These are phyloP conservation scores for Arctia plantaginis DNA, from an alignment of 2,888 invertebrate species.

Conservation along the genomic window DNA sequence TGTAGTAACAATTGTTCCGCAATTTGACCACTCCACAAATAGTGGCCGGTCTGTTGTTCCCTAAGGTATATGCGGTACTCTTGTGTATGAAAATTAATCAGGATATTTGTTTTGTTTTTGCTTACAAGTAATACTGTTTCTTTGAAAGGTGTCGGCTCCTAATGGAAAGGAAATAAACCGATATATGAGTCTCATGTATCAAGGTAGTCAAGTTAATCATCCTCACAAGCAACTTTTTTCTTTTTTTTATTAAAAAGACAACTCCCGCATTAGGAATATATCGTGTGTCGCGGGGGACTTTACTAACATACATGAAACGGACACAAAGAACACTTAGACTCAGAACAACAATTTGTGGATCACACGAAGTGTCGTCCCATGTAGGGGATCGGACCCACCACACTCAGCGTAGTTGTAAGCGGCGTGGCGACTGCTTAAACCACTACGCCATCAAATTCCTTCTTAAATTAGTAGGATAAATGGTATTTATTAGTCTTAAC, in stretches of 20 bases:
- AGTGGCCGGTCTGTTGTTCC: conserved; percentile 14
- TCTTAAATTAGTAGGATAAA: background rate
- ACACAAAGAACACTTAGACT: too few relatives aligned
- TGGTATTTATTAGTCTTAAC: background rate
- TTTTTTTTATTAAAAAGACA: too few relatives aligned
- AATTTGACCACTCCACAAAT: background rate
- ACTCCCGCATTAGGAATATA: too few relatives aligned
- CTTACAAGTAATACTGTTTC: conserved; percentile 15
- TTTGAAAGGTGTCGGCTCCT: conserved; percentile 10
- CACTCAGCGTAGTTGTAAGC: too few relatives aligned
- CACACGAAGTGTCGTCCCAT: too few relatives aligned
- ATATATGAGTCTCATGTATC: conserved; percentile 1
- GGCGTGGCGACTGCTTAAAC: too few relatives aligned
- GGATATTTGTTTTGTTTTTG: conserved; percentile 29
- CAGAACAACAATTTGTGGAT: too few relatives aligned
- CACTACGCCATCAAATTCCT: too few relatives aligned
- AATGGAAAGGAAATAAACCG: conserved; percentile 16
- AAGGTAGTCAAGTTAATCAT: background rate
- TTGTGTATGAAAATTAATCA: conserved; percentile 34
- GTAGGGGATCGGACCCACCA: too few relatives aligned
- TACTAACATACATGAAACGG: too few relatives aligned
- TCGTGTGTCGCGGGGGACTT: too few relatives aligned
- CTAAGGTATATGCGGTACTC: conserved; percentile 13
- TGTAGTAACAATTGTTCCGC: background rate
- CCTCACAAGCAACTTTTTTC: background rate